Conservation (phyloP, 2,888 invertebrate genomes). For the Drosophila nr. perissopoda region DNA sequence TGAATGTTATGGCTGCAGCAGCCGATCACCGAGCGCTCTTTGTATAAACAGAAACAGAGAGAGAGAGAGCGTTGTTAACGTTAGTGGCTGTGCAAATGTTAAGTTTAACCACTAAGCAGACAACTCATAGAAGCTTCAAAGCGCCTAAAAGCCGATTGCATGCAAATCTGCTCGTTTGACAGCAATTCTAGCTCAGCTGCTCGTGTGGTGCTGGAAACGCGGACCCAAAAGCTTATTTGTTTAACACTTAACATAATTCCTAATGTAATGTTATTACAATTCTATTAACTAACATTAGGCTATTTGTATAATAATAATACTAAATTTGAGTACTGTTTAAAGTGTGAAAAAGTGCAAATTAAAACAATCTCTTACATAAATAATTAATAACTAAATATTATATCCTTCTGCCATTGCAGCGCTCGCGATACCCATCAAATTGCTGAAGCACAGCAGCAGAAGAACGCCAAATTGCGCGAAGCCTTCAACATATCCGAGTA, state of each 20-base stretch:
- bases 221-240: too few species aligned
- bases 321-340: too few species aligned
- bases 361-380: background rate
- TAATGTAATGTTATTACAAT: background rate
- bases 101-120: too few species aligned
- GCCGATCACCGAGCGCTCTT: background rate
- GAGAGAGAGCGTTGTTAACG: background rate
- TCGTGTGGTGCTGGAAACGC: too few species aligned
- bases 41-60: background rate
- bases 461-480: conserved; percentile 95
- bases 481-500: conserved; percentile 97
- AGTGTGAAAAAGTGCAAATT: background rate
- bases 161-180: too few species aligned
- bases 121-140: too few species aligned
- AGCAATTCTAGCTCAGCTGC: too few species aligned
- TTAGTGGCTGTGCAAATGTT: background rate
- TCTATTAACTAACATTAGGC: background rate
- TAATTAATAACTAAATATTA: background rate
- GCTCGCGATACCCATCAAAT: conserved; percentile 98
- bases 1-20: background rate
- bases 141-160: too few species aligned
- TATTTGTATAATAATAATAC: background rate
- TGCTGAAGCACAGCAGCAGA: conserved; percentile 97
- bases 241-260: too few species aligned
- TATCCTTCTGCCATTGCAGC: conserved; percentile 85